A percentile compares a stretch with the other conserved stretches of the same genome.
These are phyloP conservation scores for Enteromius trimaculatus DNA, from an alignment of 2,797 vertebrate species.

Conservation along the genomic window DNA sequence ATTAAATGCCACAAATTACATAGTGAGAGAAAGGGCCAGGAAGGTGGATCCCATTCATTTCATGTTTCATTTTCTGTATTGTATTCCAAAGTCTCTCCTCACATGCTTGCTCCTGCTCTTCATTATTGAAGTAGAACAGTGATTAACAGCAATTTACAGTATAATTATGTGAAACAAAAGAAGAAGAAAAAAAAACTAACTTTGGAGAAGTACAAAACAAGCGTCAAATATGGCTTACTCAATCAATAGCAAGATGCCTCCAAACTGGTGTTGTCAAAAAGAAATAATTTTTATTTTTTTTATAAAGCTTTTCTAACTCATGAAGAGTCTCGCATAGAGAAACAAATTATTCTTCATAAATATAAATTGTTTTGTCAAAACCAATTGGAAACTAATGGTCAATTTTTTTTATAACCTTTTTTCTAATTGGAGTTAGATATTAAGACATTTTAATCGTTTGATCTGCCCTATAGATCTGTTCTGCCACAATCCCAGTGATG, in stretches of 20 bases:
- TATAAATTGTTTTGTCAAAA: neutral
- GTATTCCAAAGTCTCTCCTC: slow-evolving; percentile 56
- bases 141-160: slow-evolving; percentile 64
- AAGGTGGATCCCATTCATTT: slow-evolving; percentile 60
- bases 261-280: neutral
- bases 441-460: neutral
- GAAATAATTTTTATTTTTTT: neutral
- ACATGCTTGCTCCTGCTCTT: slow-evolving; percentile 50
- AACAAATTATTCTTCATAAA: neutral
- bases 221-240: slow-evolving; percentile 4
- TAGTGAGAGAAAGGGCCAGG: slow-evolving; percentile 54
- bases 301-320: neutral
- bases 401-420: neutral
- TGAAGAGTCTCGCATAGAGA: neutral
- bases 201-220: slow-evolving; percentile 44
- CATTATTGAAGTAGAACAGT: slow-evolving; percentile 59
- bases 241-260: neutral
- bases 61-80: slow-evolving; percentile 64
- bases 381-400: neutral
- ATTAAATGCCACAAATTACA: slow-evolving; percentile 62
- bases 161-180: slow-evolving; percentile 64
- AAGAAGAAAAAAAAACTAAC: slow-evolving; percentile 34
- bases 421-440: neutral
- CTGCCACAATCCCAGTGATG: slow-evolving; percentile 8
- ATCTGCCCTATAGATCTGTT: slow-evolving; percentile 36